A percentile compares a stretch with the other conserved stretches of the same genome.
Evolutionary conservation across 2,888 invertebrate genomes (phyloP).

Genomic region (Philonicus albiceps): DNA sequence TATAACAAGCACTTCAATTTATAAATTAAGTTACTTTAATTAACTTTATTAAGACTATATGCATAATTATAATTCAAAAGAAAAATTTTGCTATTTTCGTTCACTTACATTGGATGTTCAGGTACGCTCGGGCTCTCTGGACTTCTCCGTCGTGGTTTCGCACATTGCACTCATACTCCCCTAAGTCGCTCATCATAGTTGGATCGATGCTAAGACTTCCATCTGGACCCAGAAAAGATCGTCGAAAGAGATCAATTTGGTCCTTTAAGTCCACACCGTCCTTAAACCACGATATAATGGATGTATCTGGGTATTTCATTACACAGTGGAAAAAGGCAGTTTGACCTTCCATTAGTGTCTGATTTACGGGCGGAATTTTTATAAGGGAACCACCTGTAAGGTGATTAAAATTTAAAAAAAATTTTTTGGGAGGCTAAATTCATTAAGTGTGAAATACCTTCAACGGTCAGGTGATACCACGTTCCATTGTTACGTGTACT

Average conservation of each 20-base stretch:
- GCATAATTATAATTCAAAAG: too few species aligned
- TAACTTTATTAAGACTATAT: too few species aligned
- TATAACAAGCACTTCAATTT: too few species aligned
- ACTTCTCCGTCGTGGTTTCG: conserved; percentile 72
- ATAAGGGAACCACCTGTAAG: conserved; percentile 87
- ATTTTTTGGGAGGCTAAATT: not conserved
- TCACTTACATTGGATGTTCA: conserved; percentile 90
- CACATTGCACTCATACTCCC: conserved; percentile 87
- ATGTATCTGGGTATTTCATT: conserved; percentile 75
- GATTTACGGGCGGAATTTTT: conserved; percentile 86
- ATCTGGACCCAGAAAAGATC: conserved; percentile 72
- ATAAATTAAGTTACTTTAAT: too few species aligned
- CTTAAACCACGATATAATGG: conserved; percentile 70
- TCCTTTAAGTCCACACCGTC: conserved; percentile 70
- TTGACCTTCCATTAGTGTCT: conserved; percentile 85
- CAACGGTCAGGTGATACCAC: conserved; percentile 86
- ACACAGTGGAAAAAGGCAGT: conserved; percentile 83
- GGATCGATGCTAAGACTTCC: conserved; percentile 82
- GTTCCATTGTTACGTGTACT: conserved; percentile 87
- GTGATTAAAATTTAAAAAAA: not conserved
- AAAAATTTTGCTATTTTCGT: not conserved
- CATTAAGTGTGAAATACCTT: conserved; percentile 69
- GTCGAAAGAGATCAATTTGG: conserved; percentile 66
- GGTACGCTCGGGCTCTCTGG: conserved; percentile 83
- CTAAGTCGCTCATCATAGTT: conserved; percentile 83